Evolutionary conservation across 1,140 invertebrate genomes (phyloP).

Genomic region (Bombus waltoni): DNA sequence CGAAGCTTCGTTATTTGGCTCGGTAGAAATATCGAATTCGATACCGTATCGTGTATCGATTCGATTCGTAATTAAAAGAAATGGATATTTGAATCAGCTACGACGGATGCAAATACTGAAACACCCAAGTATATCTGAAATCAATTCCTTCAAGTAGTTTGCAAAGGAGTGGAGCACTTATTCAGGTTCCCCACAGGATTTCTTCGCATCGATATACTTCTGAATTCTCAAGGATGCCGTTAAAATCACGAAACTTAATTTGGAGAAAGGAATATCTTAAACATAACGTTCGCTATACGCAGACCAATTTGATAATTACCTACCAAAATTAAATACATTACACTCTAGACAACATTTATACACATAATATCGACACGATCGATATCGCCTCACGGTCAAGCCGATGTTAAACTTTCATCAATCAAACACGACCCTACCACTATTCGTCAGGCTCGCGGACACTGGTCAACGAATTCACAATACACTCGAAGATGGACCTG

Average conservation of each 20-base stretch:
- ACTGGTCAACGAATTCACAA: constrained; percentile 4
- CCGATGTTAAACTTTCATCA: not conserved
- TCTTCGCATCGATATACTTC: not conserved
- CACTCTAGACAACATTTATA: not conserved
- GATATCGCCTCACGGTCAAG: not conserved
- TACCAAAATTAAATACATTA: not conserved
- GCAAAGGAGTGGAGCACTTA: not conserved
- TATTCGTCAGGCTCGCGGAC: not conserved
- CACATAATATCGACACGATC: not conserved
- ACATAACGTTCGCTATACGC: no score
- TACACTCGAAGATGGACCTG: constrained; percentile 26
- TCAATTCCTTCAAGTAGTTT: constrained; percentile 4
- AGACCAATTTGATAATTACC: no score
- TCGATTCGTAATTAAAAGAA: not conserved
- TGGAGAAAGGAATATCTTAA: not conserved
- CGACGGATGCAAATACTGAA: not conserved
- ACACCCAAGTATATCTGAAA: not conserved
- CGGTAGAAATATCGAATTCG: not conserved
- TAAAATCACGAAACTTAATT: not conserved
- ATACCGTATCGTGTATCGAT: not conserved
- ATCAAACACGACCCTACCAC: not conserved
- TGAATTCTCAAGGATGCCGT: not conserved
- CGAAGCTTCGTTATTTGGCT: not conserved
- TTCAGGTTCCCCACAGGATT: not conserved
- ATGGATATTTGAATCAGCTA: not conserved